Evolutionary conservation across 2,797 vertebrate species (phyloP), one percentile per base, ranked within the genome.

Genomic region (Poeciliopsis paucimaculata): DNA sequence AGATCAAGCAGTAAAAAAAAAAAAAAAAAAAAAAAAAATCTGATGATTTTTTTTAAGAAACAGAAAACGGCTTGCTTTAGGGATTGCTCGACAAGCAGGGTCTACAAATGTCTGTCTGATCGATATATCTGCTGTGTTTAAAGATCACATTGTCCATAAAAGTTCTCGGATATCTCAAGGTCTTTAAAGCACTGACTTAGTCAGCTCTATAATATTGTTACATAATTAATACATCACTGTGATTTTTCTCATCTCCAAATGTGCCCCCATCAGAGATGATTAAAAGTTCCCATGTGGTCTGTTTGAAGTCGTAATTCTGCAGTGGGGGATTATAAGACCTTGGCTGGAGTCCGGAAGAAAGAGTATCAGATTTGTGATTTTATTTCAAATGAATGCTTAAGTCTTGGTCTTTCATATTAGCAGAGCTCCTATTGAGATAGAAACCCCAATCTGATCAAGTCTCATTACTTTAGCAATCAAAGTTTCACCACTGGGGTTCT

Each of bases 381-480:
- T 86, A 92, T 94, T 95, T 94, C 84, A 94, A 95, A 95, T 92
- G 90, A 93, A 90, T 92, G 92, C 91, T 94, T 95, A 95, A 95
- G 92, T 94, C 88, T 90, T 84, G 81, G 91, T 95, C 94, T 92
- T 95, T 95, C 91, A 94, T 95, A 95, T 95, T 94, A 95, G 90
- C 83, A 80, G 87, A 88, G 92, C 91, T 91, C 91, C 93, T 85
- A 90, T 90, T 93, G 94, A 92, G 94, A 91, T 86, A 91, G 87
- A 93, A 89, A 89, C 86, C 91, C 90, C 91, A 89, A 93, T 93
- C 92, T 94, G 94, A 94, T 93, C 93, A 93, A 95, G 93, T 94
- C 94, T 96, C 94, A 96, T 96, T 96, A 95, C 94, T 95, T 95
- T 93, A 89, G 94, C 95, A 96, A 96, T 96, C 95, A 96, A 95